Conservation (phyloP, 1,140 invertebrate genomes). For the Latrodectus geometricus region DNA sequence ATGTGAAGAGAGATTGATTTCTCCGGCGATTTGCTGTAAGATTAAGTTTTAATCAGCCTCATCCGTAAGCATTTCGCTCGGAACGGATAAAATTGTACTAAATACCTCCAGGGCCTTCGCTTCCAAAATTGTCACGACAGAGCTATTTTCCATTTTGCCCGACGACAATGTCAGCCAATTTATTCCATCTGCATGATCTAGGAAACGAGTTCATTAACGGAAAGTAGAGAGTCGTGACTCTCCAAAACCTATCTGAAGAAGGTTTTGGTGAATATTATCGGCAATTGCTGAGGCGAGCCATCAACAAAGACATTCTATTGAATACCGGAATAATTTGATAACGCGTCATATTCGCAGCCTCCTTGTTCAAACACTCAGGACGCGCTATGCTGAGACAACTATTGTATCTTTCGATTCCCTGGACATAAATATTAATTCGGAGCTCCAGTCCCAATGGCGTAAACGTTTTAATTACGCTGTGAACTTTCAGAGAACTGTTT, state of each 20-base stretch:
- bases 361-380: neutral
- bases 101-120: neutral
- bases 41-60: conserved; percentile 1
- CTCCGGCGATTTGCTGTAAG: neutral
- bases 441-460: neutral
- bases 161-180: neutral
- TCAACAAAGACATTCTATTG: neutral
- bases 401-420: neutral
- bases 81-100: neutral
- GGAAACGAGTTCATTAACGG: conserved; percentile 1
- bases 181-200: neutral
- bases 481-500: neutral
- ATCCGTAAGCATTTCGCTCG: neutral
- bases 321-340: neutral
- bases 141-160: neutral
- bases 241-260: neutral
- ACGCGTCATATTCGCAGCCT: neutral
- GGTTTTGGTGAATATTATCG: neutral
- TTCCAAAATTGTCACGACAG: neutral
- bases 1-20: neutral
- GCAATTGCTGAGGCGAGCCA: neutral
- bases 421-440: neutral
- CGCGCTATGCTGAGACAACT: neutral
- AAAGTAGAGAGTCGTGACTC: neutral
- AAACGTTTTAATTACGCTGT: neutral